Conservation (phyloP, 2,113 vertebrate genomes). For the Muscicapa adusta region DNA sequence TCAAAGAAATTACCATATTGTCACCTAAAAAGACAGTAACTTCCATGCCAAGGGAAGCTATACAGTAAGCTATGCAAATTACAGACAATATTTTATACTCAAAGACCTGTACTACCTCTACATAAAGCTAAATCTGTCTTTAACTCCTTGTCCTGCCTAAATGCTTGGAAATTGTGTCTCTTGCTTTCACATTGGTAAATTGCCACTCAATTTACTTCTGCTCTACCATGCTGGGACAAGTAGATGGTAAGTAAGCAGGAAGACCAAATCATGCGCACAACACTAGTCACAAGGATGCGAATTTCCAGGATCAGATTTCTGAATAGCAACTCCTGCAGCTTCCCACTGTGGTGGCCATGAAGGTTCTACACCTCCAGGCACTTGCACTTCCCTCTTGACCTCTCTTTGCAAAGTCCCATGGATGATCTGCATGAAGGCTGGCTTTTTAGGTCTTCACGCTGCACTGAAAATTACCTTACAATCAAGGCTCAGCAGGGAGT, state of each 20-base stretch:
- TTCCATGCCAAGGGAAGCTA: not conserved
- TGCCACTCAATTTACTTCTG: not conserved
- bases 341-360: not conserved
- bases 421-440: not conserved
- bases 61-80: not conserved
- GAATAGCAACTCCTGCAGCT: not conserved
- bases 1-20: not conserved
- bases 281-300: accelerated
- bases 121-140: not conserved
- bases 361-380: not conserved
- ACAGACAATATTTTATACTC: not conserved
- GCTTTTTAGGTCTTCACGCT: not conserved
- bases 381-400: not conserved
- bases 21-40: not conserved
- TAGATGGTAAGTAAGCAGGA: not conserved
- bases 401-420: not conserved
- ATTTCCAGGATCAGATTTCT: not conserved
- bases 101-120: not conserved
- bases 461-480: not conserved
- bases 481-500: not conserved
- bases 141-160: not conserved
- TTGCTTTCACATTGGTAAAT: not conserved
- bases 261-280: not conserved
- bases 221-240: not conserved
- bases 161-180: not conserved